phyloP scores from a whole-genome alignment of 2,888 invertebrate species.

The Selenia dentaria region DNA sequence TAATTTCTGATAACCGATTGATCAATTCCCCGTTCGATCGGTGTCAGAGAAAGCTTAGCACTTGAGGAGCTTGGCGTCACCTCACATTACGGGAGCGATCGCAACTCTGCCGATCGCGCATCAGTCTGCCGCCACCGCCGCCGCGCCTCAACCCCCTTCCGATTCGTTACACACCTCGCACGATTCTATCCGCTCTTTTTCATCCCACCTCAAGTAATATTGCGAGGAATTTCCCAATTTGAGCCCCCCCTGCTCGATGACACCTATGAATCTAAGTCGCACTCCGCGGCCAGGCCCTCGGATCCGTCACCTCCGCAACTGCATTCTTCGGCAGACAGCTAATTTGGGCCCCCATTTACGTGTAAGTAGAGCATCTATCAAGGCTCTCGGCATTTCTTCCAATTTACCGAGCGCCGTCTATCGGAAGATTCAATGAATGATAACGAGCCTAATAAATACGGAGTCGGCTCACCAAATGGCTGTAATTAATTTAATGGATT shows the following conservation, averaged over 20 bases:
- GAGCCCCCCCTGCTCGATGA: conserved; percentile 66
- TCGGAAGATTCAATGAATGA: conserved; percentile 83
- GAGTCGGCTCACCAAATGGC: conserved; percentile 77
- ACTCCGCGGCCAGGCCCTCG: conserved; percentile 44
- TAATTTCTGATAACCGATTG: conserved; percentile 1
- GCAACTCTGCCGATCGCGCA: conserved; percentile 2
- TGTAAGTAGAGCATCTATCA: conserved; percentile 79
- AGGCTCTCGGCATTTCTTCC: conserved; percentile 66
- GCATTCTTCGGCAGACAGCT: conserved; percentile 79
- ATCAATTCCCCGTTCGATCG: conserved; percentile 1
- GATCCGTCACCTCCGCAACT: conserved; percentile 76
- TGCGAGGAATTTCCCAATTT: conserved; percentile 74
- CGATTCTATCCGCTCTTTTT: conserved; percentile 43
- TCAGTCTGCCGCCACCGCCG: conserved; percentile 2
- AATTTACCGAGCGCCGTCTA: conserved; percentile 70
- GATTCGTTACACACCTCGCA: conserved; percentile 36
- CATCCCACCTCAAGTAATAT: conserved; percentile 61
- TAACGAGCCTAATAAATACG: conserved; percentile 83
- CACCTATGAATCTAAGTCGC: conserved; percentile 74
- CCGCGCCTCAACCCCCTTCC: conserved; percentile 31
- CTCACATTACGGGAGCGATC: background rate
- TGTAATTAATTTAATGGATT: conserved; percentile 84
- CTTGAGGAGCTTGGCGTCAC: conserved; percentile 4
- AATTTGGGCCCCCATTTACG: conserved; percentile 78
- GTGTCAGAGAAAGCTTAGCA: conserved; percentile 2